Evolutionary conservation across 2,113 vertebrate genomes (phyloP), one percentile per base, ranked within the genome.

Genomic region (Oriolus oriolus): DNA sequence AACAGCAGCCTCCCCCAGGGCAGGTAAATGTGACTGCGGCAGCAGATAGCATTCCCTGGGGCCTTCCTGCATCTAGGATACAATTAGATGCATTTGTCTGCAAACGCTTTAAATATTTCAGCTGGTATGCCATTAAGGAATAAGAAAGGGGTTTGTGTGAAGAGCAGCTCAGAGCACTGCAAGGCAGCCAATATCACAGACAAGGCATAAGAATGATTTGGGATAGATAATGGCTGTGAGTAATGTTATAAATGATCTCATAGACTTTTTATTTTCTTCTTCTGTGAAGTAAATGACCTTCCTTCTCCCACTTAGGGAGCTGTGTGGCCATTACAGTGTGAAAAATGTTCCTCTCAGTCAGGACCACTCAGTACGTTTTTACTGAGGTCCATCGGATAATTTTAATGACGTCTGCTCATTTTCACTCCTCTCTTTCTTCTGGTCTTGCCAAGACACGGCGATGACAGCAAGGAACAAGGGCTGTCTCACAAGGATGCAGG

Each of bases 191-290:
- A 90, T 86, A 95, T 94, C 94, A 92, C 86, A 95, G 95, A 87
- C 91, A 95, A 76, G 84, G 84, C 94, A 87, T 88, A 96, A 96
- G 93, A 96, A 96, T 96, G 89, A 96, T 96, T 94, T 96, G 94
- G 87, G 87, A 79, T 84, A 96, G 95, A 95, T 97, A 97, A 97
- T 97, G 95, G 89, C 64, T 87, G 84, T 96, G 95, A 96, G 96
- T 97, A 97, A 97, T 96, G 90, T 88, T 95, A 96, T 90, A 97
- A 95, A 97, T 96, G 96, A 96, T 96, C 96, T 97, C 94, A 97
- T 91, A 90, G 81, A 39, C 82, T 85, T 84, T 79, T 88, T 84
- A 33, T 79, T 95, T 91, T 91, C 70, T 56, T 42, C 63, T 81
- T 77, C 87, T 91, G 78, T 94, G 93, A 91, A 97, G 78, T 90